Evolutionary conservation across 2,113 vertebrate species (phyloP), one percentile per base, ranked within the genome.

Genomic region (Tragulus kanchil): DNA sequence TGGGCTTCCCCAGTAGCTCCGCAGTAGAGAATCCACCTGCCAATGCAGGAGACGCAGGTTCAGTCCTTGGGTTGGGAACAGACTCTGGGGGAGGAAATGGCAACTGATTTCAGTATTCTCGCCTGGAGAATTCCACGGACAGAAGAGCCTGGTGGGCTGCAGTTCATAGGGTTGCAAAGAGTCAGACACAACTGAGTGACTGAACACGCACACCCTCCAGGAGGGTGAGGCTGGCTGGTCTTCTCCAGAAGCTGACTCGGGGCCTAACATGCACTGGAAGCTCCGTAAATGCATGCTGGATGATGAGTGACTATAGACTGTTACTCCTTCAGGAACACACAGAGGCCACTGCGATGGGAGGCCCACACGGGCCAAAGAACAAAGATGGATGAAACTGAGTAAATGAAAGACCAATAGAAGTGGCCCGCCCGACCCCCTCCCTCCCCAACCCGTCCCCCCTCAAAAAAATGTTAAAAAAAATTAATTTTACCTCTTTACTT

Each of bases 201-300:
- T 73, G 69, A 45, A 25, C 5, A 71, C 17, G 42, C 8, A 36
- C n/a, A 69, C 36, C 6, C 2, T 89, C 61, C 67, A 3, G 21
- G 15, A 83, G 77, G 54, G 4, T 12, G n/a, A 62, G 75, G 28
- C 62, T 8, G 36, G 31, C 31, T 19, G 26, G 25, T 83, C 89
- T 73, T 36, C 52, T 52, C 14, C 6, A 36, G 59, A 56, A 25
- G 17, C 75, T 25, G 36, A 9, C 52, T 25, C 1, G 0, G 26
- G 77, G 48, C 45, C 83, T 17, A 61, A 77, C 50, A 50, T 26
- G 28, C 28, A 3, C 6, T 4, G 14, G 17, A 3, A 10, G 1
- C 59, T 36, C 25, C 4, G 2, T 14, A 28, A 28, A 21, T 5
- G 5, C n/a, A 6, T 1, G 4, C 21, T 0, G 6, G 21, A 1